A percentile compares a stretch with the other conserved stretches of the same genome.
Evolutionary conservation across 2,113 vertebrate species (phyloP).

Genomic region (Campylomormyrus numenius): DNA sequence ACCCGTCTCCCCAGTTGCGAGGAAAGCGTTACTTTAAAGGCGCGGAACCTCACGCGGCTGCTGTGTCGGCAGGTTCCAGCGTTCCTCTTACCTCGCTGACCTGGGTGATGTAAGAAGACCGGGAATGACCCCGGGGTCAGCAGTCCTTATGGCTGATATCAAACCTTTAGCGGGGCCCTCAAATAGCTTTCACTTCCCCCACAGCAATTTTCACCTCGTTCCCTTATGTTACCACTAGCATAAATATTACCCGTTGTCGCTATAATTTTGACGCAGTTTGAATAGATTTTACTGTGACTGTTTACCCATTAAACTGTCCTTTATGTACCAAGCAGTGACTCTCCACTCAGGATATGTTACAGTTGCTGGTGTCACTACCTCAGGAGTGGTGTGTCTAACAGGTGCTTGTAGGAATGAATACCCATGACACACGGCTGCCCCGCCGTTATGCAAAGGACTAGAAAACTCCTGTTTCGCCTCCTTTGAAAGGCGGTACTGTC

Average conservation of each 20-base stretch:
- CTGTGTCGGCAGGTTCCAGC: rapidly evolving
- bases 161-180: background rate
- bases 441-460: background rate
- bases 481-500: background rate
- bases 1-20: background rate
- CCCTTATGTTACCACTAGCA: background rate
- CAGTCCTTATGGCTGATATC: background rate
- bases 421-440: background rate
- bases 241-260: background rate
- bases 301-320: background rate
- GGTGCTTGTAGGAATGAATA: background rate
- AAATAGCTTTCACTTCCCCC: background rate
- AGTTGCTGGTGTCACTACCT: background rate
- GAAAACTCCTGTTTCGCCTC: background rate
- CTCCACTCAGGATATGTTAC: background rate
- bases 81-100: background rate
- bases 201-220: background rate
- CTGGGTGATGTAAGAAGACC: background rate
- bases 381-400: background rate
- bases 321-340: background rate
- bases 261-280: background rate
- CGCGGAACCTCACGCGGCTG: too few species aligned
- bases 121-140: background rate
- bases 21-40: background rate
- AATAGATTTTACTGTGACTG: background rate